Conservation (phyloP, 2,888 invertebrate species). For the Ophioninae sp. region DNA sequence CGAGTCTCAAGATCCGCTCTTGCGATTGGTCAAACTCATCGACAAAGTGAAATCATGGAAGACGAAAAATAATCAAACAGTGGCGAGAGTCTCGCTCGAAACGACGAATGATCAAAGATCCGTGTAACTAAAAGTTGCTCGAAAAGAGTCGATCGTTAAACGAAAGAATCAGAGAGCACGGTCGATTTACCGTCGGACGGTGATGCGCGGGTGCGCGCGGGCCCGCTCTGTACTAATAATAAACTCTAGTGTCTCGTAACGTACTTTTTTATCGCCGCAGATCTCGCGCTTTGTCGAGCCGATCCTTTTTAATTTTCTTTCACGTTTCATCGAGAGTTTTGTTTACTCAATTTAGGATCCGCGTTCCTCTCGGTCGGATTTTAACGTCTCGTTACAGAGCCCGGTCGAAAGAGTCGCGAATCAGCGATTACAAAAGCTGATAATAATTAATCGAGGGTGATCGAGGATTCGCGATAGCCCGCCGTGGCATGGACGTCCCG, state of each 20-base stretch:
- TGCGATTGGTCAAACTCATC: not conserved
- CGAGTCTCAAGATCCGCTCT: not conserved
- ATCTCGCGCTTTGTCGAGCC: not conserved
- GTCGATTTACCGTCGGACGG: conserved; percentile 53
- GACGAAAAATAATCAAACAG: not conserved
- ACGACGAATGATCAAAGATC: not conserved
- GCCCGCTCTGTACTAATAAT: conserved; percentile 48
- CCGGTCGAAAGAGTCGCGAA: too few species aligned
- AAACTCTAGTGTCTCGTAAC: conserved; percentile 37
- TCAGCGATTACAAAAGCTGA: too few species aligned
- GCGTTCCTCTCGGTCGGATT: too few species aligned
- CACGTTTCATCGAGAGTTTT: not conserved
- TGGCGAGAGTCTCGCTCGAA: not conserved
- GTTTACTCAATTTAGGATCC: conserved; percentile 21
- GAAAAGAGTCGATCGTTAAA: conserved; percentile 34
- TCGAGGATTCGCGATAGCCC: conserved; percentile 44
- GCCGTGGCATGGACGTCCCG: conserved; percentile 75
- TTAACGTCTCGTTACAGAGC: too few species aligned
- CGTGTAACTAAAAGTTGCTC: not conserved
- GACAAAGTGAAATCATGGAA: too few species aligned
- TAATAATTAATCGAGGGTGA: too few species aligned
- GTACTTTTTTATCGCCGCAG: conserved; percentile 5
- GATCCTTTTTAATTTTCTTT: too few species aligned
- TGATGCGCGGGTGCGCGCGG: conserved; percentile 4
- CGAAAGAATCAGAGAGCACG: conserved; percentile 44